Evolutionary conservation across 2,113 vertebrate genomes (phyloP), one percentile per base, ranked within the genome.

Genomic region (Psephotus haematonotus): DNA sequence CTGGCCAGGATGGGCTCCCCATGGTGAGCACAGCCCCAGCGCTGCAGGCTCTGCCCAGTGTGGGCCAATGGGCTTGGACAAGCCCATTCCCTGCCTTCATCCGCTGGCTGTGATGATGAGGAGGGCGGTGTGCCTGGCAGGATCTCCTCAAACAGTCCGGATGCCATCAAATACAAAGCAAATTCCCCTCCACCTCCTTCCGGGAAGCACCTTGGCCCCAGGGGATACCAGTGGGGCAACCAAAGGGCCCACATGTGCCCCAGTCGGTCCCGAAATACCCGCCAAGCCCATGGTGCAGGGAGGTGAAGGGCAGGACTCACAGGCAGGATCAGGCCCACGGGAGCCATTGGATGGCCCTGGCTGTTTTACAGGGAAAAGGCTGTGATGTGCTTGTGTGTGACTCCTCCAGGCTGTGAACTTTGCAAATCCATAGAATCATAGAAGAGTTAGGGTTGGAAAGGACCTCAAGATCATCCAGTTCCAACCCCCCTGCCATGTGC

Each of bases 331-430:
- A 29, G 64, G 59, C 31, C 59, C 44, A 1, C 15, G 17, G 79
- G 37, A 50, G 33, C 43, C 57, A 27, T 24, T 43, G 17, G 24
- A 49, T 22, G 31, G 17, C 20, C 18, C 29, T 1, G 0, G 39
- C 60, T 18, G 3, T n/a, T 41, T 50, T 35, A 17, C 43, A 50
- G 25, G 17, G 39, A 27, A 60, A 46, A 52, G 28, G 2, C 27
- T 71, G 10, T 0, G 0, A 29, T 5, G 18, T 13, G 27, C 11
- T 23, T 13, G 11, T 10, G 5, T 5, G 12, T 0, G 1, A n/a
- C 35, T 62, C 46, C 29, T 76, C 70, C 7, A 7, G 46, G 31
- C 46, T 79, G 60, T 35, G 27, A 79, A 20, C 78, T 79, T 74
- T 28, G 46, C 39, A 43, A 31, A 43, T 37, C 37, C 37, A 37